Base-by-base conservation (phyloP, 2,888 invertebrate genomes). In the Aphrophora alni region DNA sequence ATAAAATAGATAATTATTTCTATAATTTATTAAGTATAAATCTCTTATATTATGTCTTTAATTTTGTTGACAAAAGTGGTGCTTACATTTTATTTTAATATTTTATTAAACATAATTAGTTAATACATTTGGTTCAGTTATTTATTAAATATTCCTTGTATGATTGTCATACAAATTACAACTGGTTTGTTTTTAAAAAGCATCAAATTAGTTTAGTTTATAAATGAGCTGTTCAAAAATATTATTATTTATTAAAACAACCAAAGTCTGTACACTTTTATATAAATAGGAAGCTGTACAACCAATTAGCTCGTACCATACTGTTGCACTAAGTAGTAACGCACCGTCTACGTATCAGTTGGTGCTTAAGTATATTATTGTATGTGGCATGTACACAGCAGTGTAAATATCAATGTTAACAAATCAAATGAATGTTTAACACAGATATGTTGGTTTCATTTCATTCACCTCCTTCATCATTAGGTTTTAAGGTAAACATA, bases 381-480 rank as follows among this genome's bases (percentile, higher is more conserved):
- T 59, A 59, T 59, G 59, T 59, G 59, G 25, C 51, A 75, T 75
- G 75, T 79, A 79, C 78, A 75, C 75, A 74, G 59, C 74, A 68
- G 74, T 79, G 78, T 79, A 79, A 79, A 79, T 79, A 79, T 79
- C 44, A 79, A 79, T 79, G 78, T 79, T 79, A 79, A 79, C 78
- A 79, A 59, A 74, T 74, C 44, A 79, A 73, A 73, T 79, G 51
- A 79, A 79, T 79, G 74, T 79, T 79, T 79, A 78, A 59, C 59
- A 59, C 59, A 59, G 59, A 59, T n/a, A n/a, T n/a, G n/a, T n/a
- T n/a, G n/a, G n/a, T n/a, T n/a, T n/a, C n/a, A n/a, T n/a, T n/a
- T n/a, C n/a, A n/a, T n/a, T n/a, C n/a, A n/a, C n/a, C n/a, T n/a
- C n/a, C n/a, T n/a, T n/a, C n/a, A n/a, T n/a, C n/a, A n/a, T n/a